A percentile compares a stretch with the other conserved stretches of the same genome.
Conservation (phyloP, 2,113 vertebrate genomes). For the Macaca mulatta region DNA sequence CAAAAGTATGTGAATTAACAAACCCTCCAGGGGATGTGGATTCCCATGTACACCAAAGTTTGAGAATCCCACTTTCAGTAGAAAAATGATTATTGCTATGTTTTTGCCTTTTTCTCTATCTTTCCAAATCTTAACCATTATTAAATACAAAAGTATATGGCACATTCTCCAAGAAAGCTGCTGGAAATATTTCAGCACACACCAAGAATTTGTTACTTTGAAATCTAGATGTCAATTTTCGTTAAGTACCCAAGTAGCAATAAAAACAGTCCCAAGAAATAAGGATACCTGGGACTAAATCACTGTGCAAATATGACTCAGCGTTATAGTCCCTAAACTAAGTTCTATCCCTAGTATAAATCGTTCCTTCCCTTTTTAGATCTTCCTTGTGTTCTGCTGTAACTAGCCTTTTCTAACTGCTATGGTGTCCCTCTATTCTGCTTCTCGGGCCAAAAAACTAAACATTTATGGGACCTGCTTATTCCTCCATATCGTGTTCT, state of each 20-base stretch:
- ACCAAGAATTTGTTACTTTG: background rate
- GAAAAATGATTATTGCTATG: background rate
- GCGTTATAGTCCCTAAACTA: background rate
- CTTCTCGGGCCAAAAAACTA: background rate
- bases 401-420: background rate
- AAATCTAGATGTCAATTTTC: background rate
- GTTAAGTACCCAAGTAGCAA: background rate
- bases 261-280: background rate
- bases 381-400: background rate
- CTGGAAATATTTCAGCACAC: background rate
- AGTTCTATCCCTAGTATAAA: background rate
- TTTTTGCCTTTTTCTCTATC: background rate
- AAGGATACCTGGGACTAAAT: background rate
- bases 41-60: background rate
- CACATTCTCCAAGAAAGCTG: background rate
- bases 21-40: background rate
- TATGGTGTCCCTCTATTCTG: background rate
- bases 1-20: background rate
- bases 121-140: background rate
- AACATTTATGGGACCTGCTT: background rate
- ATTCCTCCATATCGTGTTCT: background rate
- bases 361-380: background rate
- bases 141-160: background rate
- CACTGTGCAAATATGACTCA: background rate
- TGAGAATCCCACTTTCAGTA: background rate